phyloP scores from a whole-genome alignment of 2,888 invertebrate species.

The Aspidapion aeneum region DNA sequence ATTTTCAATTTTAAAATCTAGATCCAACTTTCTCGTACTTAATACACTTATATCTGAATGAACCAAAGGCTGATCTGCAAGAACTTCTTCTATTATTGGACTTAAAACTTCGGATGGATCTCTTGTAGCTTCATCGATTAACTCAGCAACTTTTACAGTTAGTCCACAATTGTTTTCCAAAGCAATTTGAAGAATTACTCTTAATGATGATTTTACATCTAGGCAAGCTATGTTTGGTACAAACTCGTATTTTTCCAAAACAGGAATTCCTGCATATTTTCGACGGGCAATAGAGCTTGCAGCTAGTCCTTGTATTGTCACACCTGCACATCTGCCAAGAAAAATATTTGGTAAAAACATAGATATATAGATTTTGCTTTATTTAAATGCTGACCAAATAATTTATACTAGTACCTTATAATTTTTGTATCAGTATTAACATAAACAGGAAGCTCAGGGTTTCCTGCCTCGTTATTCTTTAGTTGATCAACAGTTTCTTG shows the following conservation, averaged over 20 bases:
- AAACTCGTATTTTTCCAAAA: slow-evolving; percentile 73
- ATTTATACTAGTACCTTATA: slow-evolving; percentile 27
- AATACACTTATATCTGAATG: slow-evolving; percentile 63
- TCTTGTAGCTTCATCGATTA: slow-evolving; percentile 32
- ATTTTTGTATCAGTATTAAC: slow-evolving; percentile 44
- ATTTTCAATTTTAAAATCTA: slow-evolving; percentile 57
- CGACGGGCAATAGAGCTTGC: slow-evolving; percentile 71
- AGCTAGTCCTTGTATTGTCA: slow-evolving; percentile 72
- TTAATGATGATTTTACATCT: slow-evolving; percentile 45
- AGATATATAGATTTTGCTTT: not conserved
- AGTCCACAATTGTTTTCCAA: slow-evolving; percentile 60
- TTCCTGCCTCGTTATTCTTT: slow-evolving; percentile 9
- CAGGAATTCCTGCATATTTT: slow-evolving; percentile 67
- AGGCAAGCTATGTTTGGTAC: slow-evolving; percentile 55
- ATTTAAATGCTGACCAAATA: not conserved
- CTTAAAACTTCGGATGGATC: slow-evolving; percentile 49
- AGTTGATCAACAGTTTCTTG: slow-evolving; percentile 21
- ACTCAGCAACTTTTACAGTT: slow-evolving; percentile 50
- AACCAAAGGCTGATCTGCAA: slow-evolving; percentile 66
- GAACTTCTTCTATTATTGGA: slow-evolving; percentile 54
- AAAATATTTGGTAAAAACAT: not conserved
- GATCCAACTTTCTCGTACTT: slow-evolving; percentile 33
- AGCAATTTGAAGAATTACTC: slow-evolving; percentile 64
- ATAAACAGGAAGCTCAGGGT: slow-evolving; percentile 39
- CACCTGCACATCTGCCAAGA: slow-evolving; percentile 63